These are phyloP conservation scores for Ichneumoninae sp. DNA, from an alignment of 2,888 invertebrate species.

Conservation along the genomic window DNA sequence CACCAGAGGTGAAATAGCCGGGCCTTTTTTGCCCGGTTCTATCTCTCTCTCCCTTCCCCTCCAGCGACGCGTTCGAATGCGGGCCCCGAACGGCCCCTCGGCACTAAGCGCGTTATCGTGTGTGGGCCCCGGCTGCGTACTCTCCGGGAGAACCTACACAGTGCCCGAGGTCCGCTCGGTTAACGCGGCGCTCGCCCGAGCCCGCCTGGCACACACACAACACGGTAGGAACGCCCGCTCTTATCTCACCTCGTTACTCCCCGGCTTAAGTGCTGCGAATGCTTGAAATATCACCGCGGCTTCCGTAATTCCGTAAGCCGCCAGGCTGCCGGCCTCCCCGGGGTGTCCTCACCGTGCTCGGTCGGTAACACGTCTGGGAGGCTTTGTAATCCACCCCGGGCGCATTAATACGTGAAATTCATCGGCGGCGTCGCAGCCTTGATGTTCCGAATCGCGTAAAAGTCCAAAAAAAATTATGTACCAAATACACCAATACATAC, in stretches of 20 bases:
- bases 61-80: conserved; percentile 49
- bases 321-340: not conserved
- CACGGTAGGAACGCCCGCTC: conserved; percentile 68
- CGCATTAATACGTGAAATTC: conserved; percentile 67
- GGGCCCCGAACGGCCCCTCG: conserved; percentile 57
- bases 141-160: not conserved
- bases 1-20: conserved; percentile 50
- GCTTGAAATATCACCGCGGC: conserved; percentile 82
- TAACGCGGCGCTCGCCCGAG: conserved; percentile 35
- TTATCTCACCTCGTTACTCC: conserved; percentile 83
- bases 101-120: conserved; percentile 65
- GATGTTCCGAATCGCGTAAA: conserved; percentile 49
- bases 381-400: conserved; percentile 60
- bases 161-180: conserved; percentile 3
- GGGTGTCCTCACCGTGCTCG: not conserved
- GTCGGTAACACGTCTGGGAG: not conserved
- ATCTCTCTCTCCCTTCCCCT: conserved; percentile 22
- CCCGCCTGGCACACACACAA: conserved; percentile 50
- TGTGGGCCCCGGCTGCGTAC: conserved; percentile 47
- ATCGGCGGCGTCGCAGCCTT: conserved; percentile 63
- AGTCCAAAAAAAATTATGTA: not conserved
- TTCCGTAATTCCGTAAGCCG: conserved; percentile 79
- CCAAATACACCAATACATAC: not conserved
- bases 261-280: conserved; percentile 81
- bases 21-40: conserved; percentile 27